phyloP scores from a whole-genome alignment of 1,140 invertebrate species.

The Linepithema humile region DNA sequence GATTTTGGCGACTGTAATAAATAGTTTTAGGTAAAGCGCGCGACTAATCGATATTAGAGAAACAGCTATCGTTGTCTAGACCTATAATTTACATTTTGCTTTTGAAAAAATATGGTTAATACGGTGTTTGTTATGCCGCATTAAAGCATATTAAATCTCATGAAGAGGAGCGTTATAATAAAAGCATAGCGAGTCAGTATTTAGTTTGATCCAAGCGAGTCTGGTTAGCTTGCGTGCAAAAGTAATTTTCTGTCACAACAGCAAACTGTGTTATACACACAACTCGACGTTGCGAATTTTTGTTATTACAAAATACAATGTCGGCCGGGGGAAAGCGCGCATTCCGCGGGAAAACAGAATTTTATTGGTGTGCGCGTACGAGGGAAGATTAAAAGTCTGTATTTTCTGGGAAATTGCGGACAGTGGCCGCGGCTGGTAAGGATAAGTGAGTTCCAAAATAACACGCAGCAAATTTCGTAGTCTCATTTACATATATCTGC shows the following conservation, averaged over 20 bases:
- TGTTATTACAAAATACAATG: conserved; percentile 56
- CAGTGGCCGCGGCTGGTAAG: conserved; percentile 1
- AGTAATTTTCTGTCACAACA: conserved; percentile 50
- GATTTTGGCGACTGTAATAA: not conserved
- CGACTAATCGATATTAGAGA: not conserved
- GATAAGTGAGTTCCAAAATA: conserved; percentile 54
- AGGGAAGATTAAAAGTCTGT: conserved; percentile 54
- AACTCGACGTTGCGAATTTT: conserved; percentile 47
- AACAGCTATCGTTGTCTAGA: not conserved
- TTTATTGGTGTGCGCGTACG: conserved; percentile 39
- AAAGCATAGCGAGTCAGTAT: conserved; percentile 38
- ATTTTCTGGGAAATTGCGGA: conserved; percentile 48
- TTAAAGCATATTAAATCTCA: conserved; percentile 3
- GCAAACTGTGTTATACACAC: conserved; percentile 33
- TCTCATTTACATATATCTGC: conserved; percentile 49
- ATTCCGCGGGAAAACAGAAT: conserved; percentile 36
- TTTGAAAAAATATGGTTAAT: not conserved
- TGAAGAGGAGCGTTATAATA: conserved; percentile 5
- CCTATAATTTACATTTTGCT: conserved; percentile 2
- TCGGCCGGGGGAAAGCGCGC: not conserved
- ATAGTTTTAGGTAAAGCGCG: not conserved
- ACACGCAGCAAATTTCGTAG: conserved; percentile 32
- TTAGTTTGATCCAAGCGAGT: not conserved
- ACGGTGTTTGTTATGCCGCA: not conserved
- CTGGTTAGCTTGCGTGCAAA: conserved; percentile 32